A percentile compares a stretch with the other conserved stretches of the same genome.
These are phyloP conservation scores for Lysiphlebus fabarum DNA, from an alignment of 1,140 invertebrate species.

Conservation along the genomic window DNA sequence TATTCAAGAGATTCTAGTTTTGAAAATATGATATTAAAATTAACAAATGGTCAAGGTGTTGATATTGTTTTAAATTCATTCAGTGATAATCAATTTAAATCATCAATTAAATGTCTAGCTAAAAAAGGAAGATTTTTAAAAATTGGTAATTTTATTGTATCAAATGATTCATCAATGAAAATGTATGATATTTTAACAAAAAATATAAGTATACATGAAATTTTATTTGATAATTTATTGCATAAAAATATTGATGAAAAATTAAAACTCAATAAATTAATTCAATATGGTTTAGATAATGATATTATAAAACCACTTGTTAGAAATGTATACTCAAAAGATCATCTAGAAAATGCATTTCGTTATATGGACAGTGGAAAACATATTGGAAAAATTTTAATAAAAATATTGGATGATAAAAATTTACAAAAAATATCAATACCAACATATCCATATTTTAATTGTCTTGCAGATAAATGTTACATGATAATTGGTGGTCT, in stretches of 20 bases:
- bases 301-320: constrained; percentile 84
- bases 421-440: too few relatives aligned
- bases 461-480: constrained; percentile 63
- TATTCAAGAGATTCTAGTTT: constrained; percentile 91
- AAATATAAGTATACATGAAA: constrained; percentile 95
- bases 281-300: constrained; percentile 76
- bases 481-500: constrained; percentile 88
- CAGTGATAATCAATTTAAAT: constrained; percentile 88
- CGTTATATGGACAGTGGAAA: constrained; percentile 94
- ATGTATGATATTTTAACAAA: constrained; percentile 89
- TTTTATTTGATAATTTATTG: constrained; percentile 88
- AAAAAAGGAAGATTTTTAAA: constrained; percentile 90
- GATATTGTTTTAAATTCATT: constrained; percentile 92
- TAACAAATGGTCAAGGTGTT: constrained; percentile 81
- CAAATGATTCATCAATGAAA: constrained; percentile 83
- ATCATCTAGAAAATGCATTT: constrained; percentile 89
- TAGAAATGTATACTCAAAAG: constrained; percentile 74
- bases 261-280: constrained; percentile 66
- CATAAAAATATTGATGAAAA: constrained; percentile 70
- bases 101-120: constrained; percentile 85
- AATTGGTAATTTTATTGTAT: constrained; percentile 95
- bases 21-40: constrained; percentile 77
- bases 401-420: constrained; percentile 85
- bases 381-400: constrained; percentile 93
- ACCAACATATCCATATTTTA: constrained; percentile 34